phyloP scores from a whole-genome alignment of 1,140 invertebrate species.

The Pectinophora gossypiella region DNA sequence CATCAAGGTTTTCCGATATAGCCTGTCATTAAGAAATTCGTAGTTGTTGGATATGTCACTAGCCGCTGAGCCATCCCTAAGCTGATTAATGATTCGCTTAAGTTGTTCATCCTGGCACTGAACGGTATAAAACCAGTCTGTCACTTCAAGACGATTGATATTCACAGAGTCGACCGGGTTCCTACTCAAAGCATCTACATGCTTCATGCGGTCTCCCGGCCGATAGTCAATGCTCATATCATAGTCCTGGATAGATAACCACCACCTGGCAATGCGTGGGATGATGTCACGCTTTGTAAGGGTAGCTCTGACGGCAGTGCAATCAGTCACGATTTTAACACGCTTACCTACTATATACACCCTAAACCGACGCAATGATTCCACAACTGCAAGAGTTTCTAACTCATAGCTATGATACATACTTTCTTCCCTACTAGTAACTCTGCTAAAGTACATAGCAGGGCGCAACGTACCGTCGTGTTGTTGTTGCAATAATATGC shows the following conservation, averaged over 20 bases:
- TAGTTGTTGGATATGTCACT: background rate
- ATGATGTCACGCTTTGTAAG: constrained; percentile 20
- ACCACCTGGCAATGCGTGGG: constrained; percentile 26
- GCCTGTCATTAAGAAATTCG: background rate
- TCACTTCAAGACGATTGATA: constrained; percentile 11
- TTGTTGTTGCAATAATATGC: constrained; percentile 12
- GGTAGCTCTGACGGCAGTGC: constrained; percentile 15
- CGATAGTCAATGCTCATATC: too few species aligned
- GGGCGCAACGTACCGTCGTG: background rate
- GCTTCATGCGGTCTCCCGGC: too few species aligned
- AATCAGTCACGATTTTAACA: constrained; percentile 59
- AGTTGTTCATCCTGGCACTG: constrained; percentile 9
- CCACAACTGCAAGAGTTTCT: too few species aligned
- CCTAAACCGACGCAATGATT: constrained; percentile 51
- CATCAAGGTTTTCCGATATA: background rate
- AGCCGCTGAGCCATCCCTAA: background rate
- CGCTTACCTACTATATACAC: constrained; percentile 49
- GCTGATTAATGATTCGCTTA: background rate
- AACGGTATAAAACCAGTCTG: constrained; percentile 10
- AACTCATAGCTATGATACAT: constrained; percentile 49
- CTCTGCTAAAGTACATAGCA: constrained; percentile 4
- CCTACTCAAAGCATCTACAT: constrained; percentile 42
- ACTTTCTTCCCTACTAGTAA: constrained; percentile 28
- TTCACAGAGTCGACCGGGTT: constrained; percentile 11
- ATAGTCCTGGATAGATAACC: too few species aligned